Percentiles rank a stretch among this genome's conserved stretches.
Conservation (phyloP, 2,888 invertebrate species). For the Polymixis flavicincta region DNA sequence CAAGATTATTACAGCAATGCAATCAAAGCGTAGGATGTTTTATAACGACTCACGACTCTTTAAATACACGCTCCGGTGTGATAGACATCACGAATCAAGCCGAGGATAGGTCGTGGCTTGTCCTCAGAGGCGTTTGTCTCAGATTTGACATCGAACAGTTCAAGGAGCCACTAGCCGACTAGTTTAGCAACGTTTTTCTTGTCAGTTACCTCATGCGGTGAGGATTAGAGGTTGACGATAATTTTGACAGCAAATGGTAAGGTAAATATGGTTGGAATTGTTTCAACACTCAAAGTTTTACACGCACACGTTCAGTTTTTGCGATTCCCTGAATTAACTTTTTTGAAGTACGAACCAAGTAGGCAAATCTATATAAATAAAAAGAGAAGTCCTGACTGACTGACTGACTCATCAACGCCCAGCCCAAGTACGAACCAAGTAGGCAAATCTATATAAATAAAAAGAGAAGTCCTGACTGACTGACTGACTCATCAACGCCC, state of each 20-base stretch:
- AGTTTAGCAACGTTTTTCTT: constrained; percentile 47
- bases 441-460: too few species aligned
- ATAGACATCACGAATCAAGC: constrained; percentile 60
- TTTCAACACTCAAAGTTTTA: too few species aligned
- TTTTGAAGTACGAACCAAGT: neutral
- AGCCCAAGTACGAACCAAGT: too few species aligned
- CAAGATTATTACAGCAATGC: neutral
- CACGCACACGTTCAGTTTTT: too few species aligned
- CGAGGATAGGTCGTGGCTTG: constrained; percentile 69
- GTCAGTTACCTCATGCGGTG: constrained; percentile 24
- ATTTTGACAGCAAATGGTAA: constrained; percentile 63
- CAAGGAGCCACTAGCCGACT: constrained; percentile 46
- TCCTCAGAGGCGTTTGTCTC: constrained; percentile 66
- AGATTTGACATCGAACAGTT: constrained; percentile 70
- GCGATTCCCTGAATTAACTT: neutral
- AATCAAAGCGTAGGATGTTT: constrained; percentile 23
- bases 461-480: too few species aligned
- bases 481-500: too few species aligned
- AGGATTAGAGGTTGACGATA: constrained; percentile 2
- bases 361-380: too few species aligned
- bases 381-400: too few species aligned
- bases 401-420: too few species aligned
- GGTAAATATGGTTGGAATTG: too few species aligned
- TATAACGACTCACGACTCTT: constrained; percentile 24
- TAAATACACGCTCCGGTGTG: constrained; percentile 58